phyloP scores from a whole-genome alignment of 2,113 vertebrate genomes.

The Gallinago media region DNA sequence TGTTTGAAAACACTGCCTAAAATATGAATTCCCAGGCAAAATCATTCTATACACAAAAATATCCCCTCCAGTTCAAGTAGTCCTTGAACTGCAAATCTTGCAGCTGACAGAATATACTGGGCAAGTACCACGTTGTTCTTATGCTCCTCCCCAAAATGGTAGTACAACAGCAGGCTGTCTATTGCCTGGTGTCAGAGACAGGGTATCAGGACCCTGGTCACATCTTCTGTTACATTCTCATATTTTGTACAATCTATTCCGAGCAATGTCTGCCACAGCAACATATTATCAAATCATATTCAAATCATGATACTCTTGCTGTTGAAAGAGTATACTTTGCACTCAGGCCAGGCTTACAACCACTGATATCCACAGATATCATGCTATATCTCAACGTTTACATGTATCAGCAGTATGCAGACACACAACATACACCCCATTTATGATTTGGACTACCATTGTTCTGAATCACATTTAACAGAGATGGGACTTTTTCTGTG shows the following conservation, averaged over 20 bases:
- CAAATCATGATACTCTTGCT: background rate
- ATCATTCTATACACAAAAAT: background rate
- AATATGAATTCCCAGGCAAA: no score
- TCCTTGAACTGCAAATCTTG: background rate
- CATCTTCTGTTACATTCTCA: background rate
- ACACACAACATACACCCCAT: fast-evolving
- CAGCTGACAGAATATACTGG: background rate
- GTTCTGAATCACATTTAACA: no score
- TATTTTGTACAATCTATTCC: background rate
- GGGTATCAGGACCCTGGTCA: background rate
- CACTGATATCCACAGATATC: background rate
- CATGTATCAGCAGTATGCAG: background rate
- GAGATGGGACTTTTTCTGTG: background rate
- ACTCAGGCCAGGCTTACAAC: background rate
- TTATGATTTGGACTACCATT: no score
- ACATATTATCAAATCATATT: background rate
- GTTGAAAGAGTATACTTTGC: background rate
- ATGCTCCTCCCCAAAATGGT: background rate
- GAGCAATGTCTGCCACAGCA: background rate
- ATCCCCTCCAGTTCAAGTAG: background rate
- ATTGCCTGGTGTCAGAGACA: background rate
- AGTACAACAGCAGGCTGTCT: background rate
- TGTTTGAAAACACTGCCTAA: no score
- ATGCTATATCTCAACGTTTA: background rate
- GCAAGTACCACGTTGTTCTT: background rate